A percentile compares a stretch with the other conserved stretches of the same genome.
Evolutionary conservation across 2,113 vertebrate genomes (phyloP).

Genomic region (Neogobius melanostomus): DNA sequence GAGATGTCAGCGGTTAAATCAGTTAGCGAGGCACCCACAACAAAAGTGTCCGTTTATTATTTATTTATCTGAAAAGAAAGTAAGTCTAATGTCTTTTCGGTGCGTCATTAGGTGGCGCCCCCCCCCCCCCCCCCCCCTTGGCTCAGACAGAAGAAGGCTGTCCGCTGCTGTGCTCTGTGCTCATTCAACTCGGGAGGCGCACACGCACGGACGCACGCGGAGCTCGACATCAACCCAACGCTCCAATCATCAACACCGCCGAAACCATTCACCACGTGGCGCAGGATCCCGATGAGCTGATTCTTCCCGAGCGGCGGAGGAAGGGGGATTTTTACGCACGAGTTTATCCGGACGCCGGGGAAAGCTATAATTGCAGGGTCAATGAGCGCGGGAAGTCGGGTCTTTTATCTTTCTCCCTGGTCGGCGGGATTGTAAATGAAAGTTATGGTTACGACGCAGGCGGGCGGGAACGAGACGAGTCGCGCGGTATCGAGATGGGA

Average conservation of each 20-base stretch:
- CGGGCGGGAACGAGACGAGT: neutral
- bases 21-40: no score
- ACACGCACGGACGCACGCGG: constrained; percentile 21
- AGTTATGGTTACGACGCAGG: constrained; percentile 34
- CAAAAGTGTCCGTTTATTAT: no score
- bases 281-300: accelerated
- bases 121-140: neutral
- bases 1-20: no score
- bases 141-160: neutral
- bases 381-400: constrained; percentile 30
- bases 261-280: neutral
- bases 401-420: neutral
- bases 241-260: neutral
- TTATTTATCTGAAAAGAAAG: neutral
- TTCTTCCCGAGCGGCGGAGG: neutral
- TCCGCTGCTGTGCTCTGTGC: constrained; percentile 9
- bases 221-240: neutral
- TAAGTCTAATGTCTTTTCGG: neutral
- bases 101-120: constrained; percentile 63
- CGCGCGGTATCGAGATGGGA: constrained; percentile 36
- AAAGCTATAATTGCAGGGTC: neutral
- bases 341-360: constrained; percentile 26
- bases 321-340: constrained; percentile 15
- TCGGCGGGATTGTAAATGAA: neutral
- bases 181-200: constrained; percentile 23